phyloP scores from a whole-genome alignment of 2,888 invertebrate genomes.

The Galerucella nymphaeae region DNA sequence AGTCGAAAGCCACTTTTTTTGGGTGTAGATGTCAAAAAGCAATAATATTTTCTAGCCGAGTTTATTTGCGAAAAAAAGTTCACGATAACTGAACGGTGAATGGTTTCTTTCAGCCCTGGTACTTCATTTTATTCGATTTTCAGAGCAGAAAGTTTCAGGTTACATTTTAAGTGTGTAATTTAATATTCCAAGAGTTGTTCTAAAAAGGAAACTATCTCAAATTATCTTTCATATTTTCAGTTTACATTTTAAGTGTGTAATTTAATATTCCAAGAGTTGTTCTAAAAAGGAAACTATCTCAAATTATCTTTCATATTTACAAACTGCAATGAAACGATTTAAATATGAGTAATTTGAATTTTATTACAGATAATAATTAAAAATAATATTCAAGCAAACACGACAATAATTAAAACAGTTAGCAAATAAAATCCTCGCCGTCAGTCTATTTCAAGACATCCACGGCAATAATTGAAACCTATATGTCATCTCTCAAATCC shows the following conservation, averaged over 20 bases:
- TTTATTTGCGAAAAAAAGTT: too few species aligned
- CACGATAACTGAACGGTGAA: too few species aligned
- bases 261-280: background rate
- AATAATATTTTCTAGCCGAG: too few species aligned
- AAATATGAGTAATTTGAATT: too few species aligned
- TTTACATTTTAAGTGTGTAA: background rate
- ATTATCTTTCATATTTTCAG: background rate
- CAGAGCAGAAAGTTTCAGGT: too few species aligned
- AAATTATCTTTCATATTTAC: background rate
- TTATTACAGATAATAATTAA: background rate
- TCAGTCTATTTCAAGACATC: constrained; percentile 38
- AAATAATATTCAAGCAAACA: background rate
- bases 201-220: background rate
- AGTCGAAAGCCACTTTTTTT: too few species aligned
- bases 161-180: background rate
- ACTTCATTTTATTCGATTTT: too few species aligned
- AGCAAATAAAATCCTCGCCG: background rate
- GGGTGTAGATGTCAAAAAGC: too few species aligned
- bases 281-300: background rate
- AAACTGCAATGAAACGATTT: background rate
- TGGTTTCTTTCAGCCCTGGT: too few species aligned
- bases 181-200: background rate
- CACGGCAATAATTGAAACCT: constrained; percentile 39
- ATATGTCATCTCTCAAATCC: constrained; percentile 39
- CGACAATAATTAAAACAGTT: too few species aligned